These are phyloP conservation scores for Anolis carolinensis DNA, from an alignment of 2,113 vertebrate species.

Conservation along the genomic window DNA sequence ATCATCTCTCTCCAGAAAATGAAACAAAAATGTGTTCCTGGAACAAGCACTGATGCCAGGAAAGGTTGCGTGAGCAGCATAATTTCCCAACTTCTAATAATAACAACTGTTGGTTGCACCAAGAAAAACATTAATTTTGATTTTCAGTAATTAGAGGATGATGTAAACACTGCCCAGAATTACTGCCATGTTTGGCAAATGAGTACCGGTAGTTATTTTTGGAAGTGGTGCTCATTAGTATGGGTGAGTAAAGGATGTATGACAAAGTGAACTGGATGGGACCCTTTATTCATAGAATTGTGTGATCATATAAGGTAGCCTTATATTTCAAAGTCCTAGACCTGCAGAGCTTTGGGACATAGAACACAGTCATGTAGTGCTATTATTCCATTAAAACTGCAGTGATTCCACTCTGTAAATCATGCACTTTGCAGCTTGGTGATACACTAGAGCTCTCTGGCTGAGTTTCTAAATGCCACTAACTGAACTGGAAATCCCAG, in stretches of 20 bases:
- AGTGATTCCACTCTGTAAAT: too few relatives aligned
- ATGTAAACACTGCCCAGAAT: not conserved
- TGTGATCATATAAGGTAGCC: too few relatives aligned
- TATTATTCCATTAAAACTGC: too few relatives aligned
- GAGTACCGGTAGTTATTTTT: too few relatives aligned
- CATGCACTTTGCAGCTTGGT: too few relatives aligned
- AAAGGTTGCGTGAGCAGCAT: not conserved
- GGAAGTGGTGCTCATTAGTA: not conserved
- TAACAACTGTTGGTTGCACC: not conserved
- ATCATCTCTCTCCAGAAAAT: not conserved
- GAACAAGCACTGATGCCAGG: not conserved
- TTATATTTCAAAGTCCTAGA: not conserved
- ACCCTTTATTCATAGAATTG: not conserved
- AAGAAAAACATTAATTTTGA: not conserved
- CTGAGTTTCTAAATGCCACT: too few relatives aligned
- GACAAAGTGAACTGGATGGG: too few relatives aligned
- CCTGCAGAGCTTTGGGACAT: not conserved
- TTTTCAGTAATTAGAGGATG: not conserved
- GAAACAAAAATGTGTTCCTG: not conserved
- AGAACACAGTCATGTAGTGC: too few relatives aligned
- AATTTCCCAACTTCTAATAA: not conserved
- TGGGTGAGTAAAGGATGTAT: too few relatives aligned
- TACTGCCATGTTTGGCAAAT: not conserved
- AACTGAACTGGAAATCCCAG: too few relatives aligned
- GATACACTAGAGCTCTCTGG: too few relatives aligned